These are phyloP conservation scores for Hippocampus guttulatus DNA, from an alignment of 2,113 vertebrate genomes.

Conservation along the genomic window DNA sequence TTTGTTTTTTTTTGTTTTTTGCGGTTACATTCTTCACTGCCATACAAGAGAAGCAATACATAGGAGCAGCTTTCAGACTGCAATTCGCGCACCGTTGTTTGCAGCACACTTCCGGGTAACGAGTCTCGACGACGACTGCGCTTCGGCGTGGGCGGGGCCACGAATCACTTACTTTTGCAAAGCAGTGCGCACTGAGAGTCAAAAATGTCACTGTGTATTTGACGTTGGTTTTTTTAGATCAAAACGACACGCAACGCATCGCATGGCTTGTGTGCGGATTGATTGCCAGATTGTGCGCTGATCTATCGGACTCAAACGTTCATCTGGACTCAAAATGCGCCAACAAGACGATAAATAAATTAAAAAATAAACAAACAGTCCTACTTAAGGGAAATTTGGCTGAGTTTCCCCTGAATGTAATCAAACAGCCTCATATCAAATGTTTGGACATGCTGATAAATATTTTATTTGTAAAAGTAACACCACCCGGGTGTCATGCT, in stretches of 20 bases:
- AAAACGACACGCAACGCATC: neutral
- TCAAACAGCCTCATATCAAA: constrained; percentile 30
- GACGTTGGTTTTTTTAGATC: neutral
- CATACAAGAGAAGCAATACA: no score
- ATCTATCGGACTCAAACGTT: neutral
- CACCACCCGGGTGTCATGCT: constrained; percentile 24
- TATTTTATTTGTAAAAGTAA: constrained; percentile 46
- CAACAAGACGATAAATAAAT: neutral
- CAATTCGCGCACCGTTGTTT: no score
- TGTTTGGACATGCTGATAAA: constrained; percentile 42
- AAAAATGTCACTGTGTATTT: neutral
- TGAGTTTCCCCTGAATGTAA: constrained; percentile 6
- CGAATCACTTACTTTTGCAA: neutral
- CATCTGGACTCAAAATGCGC: neutral
- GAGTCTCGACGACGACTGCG: no score
- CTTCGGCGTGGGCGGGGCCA: neutral
- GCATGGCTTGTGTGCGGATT: neutral
- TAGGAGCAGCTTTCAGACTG: no score
- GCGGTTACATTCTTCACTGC: no score
- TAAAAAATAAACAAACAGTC: neutral
- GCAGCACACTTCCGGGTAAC: no score
- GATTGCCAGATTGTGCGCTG: neutral
- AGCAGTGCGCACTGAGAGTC: no score
- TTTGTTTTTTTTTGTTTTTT: neutral
- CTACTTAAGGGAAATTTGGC: constrained; percentile 1